These are phyloP conservation scores for Fopius arisanus DNA, from an alignment of 1,140 invertebrate genomes.

Conservation along the genomic window DNA sequence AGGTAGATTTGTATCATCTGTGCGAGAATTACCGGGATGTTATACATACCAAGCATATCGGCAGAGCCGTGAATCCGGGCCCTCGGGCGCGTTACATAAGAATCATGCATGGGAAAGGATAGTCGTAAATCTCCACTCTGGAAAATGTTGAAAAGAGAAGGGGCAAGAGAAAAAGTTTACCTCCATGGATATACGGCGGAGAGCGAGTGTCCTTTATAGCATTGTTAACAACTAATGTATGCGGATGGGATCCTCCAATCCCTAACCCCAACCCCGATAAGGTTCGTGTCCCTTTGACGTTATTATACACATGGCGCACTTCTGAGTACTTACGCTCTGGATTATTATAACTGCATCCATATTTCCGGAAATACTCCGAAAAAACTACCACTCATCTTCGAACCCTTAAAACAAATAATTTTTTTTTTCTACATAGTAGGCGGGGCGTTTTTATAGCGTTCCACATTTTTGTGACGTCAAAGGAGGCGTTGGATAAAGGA, in stretches of 20 bases:
- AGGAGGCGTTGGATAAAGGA: no score
- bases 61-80: background rate
- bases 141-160: slow-evolving; percentile 30
- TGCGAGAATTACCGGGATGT: background rate
- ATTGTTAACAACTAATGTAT: slow-evolving; percentile 67
- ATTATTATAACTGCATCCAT: background rate
- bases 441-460: no score
- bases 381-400: no score
- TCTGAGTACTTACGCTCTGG: slow-evolving; percentile 38
- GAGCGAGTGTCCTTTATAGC: slow-evolving; percentile 65
- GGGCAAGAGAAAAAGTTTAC: slow-evolving; percentile 3
- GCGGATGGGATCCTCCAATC: slow-evolving; percentile 48
- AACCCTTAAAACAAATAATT: no score
- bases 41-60: background rate
- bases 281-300: slow-evolving; percentile 65
- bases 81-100: slow-evolving; percentile 46
- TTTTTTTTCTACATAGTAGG: no score
- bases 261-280: slow-evolving; percentile 11
- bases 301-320: slow-evolving; percentile 64
- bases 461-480: no score
- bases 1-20: background rate
- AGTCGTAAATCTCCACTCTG: slow-evolving; percentile 54
- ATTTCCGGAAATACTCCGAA: no score
- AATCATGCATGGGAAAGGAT: slow-evolving; percentile 48
- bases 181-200: slow-evolving; percentile 27